Evolutionary conservation across 1,140 invertebrate genomes (phyloP), one percentile per base, ranked within the genome.

Genomic region (Mamestra configurata): DNA sequence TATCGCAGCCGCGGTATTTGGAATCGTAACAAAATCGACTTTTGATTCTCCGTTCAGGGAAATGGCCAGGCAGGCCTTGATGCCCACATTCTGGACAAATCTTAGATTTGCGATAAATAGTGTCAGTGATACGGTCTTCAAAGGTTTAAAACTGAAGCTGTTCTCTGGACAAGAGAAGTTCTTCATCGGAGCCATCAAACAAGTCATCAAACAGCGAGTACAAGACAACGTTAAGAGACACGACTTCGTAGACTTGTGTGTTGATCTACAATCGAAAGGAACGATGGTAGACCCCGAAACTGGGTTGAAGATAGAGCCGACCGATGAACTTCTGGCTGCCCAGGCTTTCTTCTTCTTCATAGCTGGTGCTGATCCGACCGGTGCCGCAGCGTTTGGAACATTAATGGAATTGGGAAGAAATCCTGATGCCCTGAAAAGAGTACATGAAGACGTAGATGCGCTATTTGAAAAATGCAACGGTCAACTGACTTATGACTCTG

Each of bases 301-400:
- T 13, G 85, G 83, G 2, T 83, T 77, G 13, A 64, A 82, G 49
- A n/a, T 91, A 11, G 76, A 84, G 43, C 85, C 86, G 6, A 86
- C 88, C 13, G 87, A 88, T 49, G 89, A 89, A 35, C 31, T 91
- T 3, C 24, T 91, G 15, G 89, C 92, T 0, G 92, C 85, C 71
- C 95, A 92, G 75, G 90, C 86, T n/a, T 92, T 92, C 77, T 89
- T 93, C 68, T 92, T 90, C 73, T 90, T 92, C 27, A 77, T 96
- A 4, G 96, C 96, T 76, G 96, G 96, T 11, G 96, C 95, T 70
- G 96, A 97, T 75, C 96, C 97, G 0, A 96, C 96, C 2, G 94
- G 96, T 5, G 95, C 92, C 10, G 83, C 94, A 0, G 86, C 97
- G 11, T 91, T 92, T 20, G 94, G 91, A 59, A 87, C 93, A 2